Percentiles rank a stretch among this genome's conserved stretches.
phyloP scores from a whole-genome alignment of 2,797 vertebrate species.

The Epinephelus malabaricus region DNA sequence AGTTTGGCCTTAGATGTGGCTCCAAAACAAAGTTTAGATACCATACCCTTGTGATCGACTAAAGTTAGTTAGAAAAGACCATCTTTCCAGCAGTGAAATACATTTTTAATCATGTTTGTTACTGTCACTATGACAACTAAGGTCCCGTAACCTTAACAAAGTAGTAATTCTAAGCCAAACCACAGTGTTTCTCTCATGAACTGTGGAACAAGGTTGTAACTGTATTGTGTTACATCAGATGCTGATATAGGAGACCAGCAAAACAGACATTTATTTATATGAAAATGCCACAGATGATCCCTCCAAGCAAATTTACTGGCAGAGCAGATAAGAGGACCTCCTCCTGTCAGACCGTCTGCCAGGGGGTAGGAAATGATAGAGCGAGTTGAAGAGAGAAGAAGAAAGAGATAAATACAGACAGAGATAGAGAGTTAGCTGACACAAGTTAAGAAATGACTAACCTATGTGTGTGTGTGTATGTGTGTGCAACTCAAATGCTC shows the following conservation, averaged over 20 bases:
- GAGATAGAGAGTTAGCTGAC: neutral
- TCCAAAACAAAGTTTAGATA: too few species aligned
- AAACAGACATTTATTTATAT: constrained; percentile 28
- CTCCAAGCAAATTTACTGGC: constrained; percentile 38
- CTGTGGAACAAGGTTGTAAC: neutral
- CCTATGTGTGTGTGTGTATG: neutral
- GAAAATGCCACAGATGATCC: constrained; percentile 21
- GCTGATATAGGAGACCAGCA: neutral
- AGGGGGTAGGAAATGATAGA: constrained; percentile 12
- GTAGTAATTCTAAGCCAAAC: neutral
- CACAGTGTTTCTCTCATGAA: neutral
- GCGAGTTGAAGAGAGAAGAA: neutral
- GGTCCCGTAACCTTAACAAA: too few species aligned
- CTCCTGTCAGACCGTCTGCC: constrained; percentile 42
- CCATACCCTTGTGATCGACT: too few species aligned
- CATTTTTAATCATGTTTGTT: too few species aligned
- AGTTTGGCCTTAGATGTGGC: too few species aligned
- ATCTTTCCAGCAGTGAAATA: too few species aligned
- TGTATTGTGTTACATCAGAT: neutral
- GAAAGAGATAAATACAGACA: neutral
- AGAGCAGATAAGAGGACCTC: constrained; percentile 34
- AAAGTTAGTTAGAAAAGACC: too few species aligned
- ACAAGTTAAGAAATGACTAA: neutral
- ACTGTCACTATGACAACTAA: too few species aligned
- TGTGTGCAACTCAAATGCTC: neutral